These are phyloP conservation scores for Drosophila recens DNA, from an alignment of 2,888 invertebrate species.

Conservation along the genomic window DNA sequence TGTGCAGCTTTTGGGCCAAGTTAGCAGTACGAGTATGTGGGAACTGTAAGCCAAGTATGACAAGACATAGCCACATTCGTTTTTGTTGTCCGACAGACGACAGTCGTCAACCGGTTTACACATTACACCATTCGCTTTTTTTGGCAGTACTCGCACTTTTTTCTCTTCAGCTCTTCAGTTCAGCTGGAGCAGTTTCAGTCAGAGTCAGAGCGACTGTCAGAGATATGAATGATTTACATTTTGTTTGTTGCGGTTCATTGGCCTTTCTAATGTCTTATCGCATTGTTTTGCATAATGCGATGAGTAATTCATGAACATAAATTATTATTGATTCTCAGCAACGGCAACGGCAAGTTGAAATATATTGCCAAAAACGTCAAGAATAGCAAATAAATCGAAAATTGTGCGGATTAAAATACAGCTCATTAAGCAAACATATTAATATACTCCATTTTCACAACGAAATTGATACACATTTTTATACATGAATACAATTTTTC, in stretches of 20 bases:
- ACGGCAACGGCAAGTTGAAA: slow-evolving; percentile 2
- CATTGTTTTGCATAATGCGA: slow-evolving; percentile 68
- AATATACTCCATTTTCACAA: neutral
- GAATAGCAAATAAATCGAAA: slow-evolving; percentile 27
- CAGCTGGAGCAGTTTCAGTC: slow-evolving; percentile 9
- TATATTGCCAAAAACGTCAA: slow-evolving; percentile 16
- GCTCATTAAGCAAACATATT: slow-evolving; percentile 25
- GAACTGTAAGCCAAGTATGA: slow-evolving; percentile 62
- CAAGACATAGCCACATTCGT: slow-evolving; percentile 30
- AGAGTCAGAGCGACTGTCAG: slow-evolving; percentile 2
- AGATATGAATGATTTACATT: slow-evolving; percentile 73
- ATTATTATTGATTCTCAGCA: slow-evolving; percentile 36
- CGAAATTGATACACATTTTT: too few species aligned
- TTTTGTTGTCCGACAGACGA: slow-evolving; percentile 18
- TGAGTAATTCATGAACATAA: slow-evolving; percentile 61
- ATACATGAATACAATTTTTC: too few species aligned
- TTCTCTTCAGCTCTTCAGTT: neutral
- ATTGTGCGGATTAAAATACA: slow-evolving; percentile 24
- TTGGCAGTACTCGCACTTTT: slow-evolving; percentile 53
- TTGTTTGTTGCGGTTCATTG: slow-evolving; percentile 69
- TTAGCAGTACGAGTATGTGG: slow-evolving; percentile 43
- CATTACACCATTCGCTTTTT: slow-evolving; percentile 60
- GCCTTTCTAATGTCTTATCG: slow-evolving; percentile 64
- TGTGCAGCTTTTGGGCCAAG: slow-evolving; percentile 72
- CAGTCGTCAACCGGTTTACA: slow-evolving; percentile 73